These are phyloP conservation scores for Apotomis turbidana DNA, from an alignment of 2,888 invertebrate genomes.

Conservation along the genomic window DNA sequence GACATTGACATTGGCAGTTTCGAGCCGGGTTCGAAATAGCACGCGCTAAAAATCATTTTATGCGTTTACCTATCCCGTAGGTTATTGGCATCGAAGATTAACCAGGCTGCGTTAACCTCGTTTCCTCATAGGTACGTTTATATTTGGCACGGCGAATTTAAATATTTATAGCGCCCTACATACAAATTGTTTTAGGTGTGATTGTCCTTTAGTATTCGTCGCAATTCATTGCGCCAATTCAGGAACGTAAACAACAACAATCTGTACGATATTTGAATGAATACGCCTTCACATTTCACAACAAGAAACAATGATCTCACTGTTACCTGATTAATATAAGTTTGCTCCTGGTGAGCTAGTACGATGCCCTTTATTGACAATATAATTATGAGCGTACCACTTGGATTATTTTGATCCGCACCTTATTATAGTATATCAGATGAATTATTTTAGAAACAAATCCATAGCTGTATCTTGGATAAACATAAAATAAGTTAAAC, in stretches of 20 bases:
- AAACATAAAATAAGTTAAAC: no score
- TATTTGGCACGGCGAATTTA: conserved; percentile 30
- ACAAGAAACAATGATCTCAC: not conserved
- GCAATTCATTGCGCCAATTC: conserved; percentile 29
- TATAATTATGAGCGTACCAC: no score
- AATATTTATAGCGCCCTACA: conserved; percentile 18
- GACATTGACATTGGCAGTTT: conserved; percentile 75
- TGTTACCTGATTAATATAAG: not conserved
- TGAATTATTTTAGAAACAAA: no score
- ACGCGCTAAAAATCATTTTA: conserved; percentile 54
- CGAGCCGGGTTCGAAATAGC: conserved; percentile 64
- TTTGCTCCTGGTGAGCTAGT: not conserved
- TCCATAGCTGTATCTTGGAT: no score
- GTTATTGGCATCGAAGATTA: conserved; percentile 52
- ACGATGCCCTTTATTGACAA: no score
- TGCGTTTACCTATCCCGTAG: conserved; percentile 47
- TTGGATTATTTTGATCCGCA: no score
- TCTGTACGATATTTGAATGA: conserved; percentile 18
- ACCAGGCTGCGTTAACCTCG: conserved; percentile 43
- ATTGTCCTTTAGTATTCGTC: conserved; percentile 11
- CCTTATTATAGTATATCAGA: no score
- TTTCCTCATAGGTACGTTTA: conserved; percentile 17
- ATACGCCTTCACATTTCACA: not conserved
- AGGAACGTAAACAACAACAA: conserved; percentile 14
- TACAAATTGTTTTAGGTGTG: not conserved